A percentile compares a stretch with the other conserved stretches of the same genome.
These are phyloP conservation scores for Empis livida DNA, from an alignment of 2,888 invertebrate genomes.

Conservation along the genomic window DNA sequence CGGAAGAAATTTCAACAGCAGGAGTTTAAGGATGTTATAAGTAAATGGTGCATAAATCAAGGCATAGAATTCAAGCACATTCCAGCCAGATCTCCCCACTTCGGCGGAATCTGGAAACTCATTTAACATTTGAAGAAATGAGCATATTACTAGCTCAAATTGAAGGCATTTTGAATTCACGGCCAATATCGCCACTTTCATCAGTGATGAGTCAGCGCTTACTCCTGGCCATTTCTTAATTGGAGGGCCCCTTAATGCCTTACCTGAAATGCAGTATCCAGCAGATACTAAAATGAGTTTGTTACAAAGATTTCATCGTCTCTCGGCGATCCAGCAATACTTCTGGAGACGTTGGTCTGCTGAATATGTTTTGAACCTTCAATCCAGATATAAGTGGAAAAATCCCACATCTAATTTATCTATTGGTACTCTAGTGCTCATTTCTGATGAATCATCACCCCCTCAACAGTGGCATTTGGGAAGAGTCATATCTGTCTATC, in stretches of 20 bases:
- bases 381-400: not conserved
- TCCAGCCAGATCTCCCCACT: conserved; percentile 12
- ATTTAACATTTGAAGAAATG: conserved; percentile 5
- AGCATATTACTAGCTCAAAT: not conserved
- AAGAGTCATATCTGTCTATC: not conserved
- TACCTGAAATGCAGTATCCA: not conserved
- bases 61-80: conserved; percentile 4
- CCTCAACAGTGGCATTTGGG: not conserved
- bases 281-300: not conserved
- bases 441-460: not conserved
- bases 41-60: conserved; percentile 5
- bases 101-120: conserved; percentile 10
- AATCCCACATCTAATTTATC: not conserved
- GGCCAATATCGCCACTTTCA: conserved; percentile 1
- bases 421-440: not conserved
- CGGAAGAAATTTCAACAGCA: conserved; percentile 6
- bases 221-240: conserved; percentile 9
- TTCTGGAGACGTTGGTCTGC: conserved; percentile 1
- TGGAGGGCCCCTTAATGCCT: conserved; percentile 4
- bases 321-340: not conserved
- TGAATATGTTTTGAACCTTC: not conserved
- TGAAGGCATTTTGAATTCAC: not conserved
- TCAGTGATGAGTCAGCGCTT: conserved; percentile 2
- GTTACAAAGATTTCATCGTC: not conserved
- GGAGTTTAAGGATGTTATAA: conserved; percentile 2